These are phyloP conservation scores for Corbicula japonica DNA, from an alignment of 2,888 invertebrate species.

Conservation along the genomic window DNA sequence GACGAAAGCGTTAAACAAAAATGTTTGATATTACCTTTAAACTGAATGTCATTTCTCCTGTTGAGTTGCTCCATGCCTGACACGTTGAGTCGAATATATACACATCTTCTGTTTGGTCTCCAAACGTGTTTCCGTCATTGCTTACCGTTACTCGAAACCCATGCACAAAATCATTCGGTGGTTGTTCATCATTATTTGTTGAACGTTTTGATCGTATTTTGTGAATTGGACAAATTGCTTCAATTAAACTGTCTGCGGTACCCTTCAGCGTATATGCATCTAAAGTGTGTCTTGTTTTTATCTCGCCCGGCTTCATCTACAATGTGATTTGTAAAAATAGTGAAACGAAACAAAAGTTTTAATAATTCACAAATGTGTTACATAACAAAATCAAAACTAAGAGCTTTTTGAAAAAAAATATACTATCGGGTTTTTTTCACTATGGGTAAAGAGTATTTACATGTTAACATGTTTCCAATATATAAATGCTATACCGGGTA, in stretches of 20 bases:
- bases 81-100: slow-evolving; percentile 2
- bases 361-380: no score
- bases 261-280: not conserved
- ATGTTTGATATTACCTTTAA: slow-evolving; percentile 15
- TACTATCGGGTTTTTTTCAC: no score
- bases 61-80: not conserved
- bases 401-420: no score
- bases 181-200: no score
- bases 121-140: slow-evolving; percentile 4
- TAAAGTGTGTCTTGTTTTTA: not conserved
- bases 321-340: no score
- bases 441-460: no score
- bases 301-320: not conserved
- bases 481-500: no score
- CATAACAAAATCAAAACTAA: no score
- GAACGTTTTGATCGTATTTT: not conserved
- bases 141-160: slow-evolving; percentile 3
- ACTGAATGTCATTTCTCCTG: not conserved
- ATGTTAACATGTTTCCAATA: no score
- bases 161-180: not conserved
- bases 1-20: no score
- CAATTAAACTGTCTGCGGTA: not conserved
- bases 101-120: not conserved
- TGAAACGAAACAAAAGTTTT: no score
- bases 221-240: not conserved